Base-by-base conservation (phyloP, 2,888 invertebrate genomes). In the Metallyticus violacea region DNA sequence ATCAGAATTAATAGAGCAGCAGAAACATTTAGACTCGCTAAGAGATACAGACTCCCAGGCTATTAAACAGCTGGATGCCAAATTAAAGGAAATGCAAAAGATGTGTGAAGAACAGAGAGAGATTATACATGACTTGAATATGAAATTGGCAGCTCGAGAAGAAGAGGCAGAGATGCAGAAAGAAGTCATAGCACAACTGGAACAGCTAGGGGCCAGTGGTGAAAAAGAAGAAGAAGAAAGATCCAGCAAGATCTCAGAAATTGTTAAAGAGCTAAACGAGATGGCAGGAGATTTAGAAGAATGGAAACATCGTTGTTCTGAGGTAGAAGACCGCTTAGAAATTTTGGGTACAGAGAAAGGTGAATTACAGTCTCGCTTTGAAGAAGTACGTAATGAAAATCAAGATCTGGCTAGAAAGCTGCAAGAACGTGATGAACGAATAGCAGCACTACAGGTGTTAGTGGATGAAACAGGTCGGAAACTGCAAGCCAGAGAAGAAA, bases 71-170 rank as follows among this genome's bases (percentile, higher is more conserved):
- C 89, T 95, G 6, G 92, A 93, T 62, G 92, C 93, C 85, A 95
- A 95, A 91, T 91, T 96, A 82, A 94, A 95, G 88, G 93, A 93
- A 89, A 95, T 89, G 93, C 95, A 40, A 94, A 95, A 90, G 96
- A 96, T 94, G 0, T 94, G 95, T 84, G 93, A 93, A 87, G 93
- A 94, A 87, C 93, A 96, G 89, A 95, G 94, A 89, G 90, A 90
- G 9, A 91, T 93, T 88, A 91, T 94, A 5, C 92, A 93, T 79
- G 92, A 93, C 30, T 91, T 96, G 88, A 94, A 94, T 88, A 92
- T 92, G 79, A 93, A 92, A 88, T 91, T 96, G 88, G 91, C 93
- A 85, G 93, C 89, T 1, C 90, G 90, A 80, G 90, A 91, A 62
- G 92, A 92, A 84, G 92, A 91, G 89, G 90, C 94, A 1, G 89